Conservation (phyloP, 2,113 vertebrate genomes). For the Nothocercus nigrocapillus region DNA sequence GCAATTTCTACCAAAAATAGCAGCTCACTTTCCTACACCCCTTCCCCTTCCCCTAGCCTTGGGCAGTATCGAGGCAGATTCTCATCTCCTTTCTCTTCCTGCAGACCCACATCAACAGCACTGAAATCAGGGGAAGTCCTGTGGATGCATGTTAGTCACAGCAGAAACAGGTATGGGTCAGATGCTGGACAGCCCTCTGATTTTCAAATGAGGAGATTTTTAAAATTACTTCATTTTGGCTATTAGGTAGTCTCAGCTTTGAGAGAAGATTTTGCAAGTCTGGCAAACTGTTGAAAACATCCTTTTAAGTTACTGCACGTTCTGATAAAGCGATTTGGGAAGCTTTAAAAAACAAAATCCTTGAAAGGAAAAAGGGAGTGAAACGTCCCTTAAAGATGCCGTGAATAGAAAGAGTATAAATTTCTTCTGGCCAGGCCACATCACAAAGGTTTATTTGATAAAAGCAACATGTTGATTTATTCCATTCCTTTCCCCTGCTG, state of each 20-base stretch:
- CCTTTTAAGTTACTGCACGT: neutral
- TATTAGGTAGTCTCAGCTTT: neutral
- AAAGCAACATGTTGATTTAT: slow-evolving; percentile 58
- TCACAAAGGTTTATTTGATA: slow-evolving; percentile 50
- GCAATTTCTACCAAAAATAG: neutral
- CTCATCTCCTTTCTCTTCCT: neutral
- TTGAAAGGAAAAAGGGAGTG: slow-evolving; percentile 19
- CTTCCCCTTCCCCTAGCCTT: neutral
- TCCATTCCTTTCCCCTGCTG: slow-evolving; percentile 48
- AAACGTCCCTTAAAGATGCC: neutral
- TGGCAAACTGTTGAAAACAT: slow-evolving; percentile 21
- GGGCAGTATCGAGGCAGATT: neutral
- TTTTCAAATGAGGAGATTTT: neutral
- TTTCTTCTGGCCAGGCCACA: slow-evolving; percentile 47
- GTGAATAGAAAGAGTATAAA: slow-evolving; percentile 21
- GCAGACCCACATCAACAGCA: neutral
- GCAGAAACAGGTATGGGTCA: neutral
- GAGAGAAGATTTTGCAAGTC: neutral
- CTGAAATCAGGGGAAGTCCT: neutral
- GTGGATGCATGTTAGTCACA: neutral
- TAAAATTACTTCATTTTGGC: neutral
- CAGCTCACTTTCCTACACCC: fast-evolving
- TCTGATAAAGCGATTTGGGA: slow-evolving; percentile 6
- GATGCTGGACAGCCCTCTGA: fast-evolving
- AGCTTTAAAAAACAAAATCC: slow-evolving; percentile 22